Evolutionary conservation across 2,797 vertebrate genomes (phyloP), one percentile per base, ranked within the genome.

Genomic region (Tragelaphus oryx): DNA sequence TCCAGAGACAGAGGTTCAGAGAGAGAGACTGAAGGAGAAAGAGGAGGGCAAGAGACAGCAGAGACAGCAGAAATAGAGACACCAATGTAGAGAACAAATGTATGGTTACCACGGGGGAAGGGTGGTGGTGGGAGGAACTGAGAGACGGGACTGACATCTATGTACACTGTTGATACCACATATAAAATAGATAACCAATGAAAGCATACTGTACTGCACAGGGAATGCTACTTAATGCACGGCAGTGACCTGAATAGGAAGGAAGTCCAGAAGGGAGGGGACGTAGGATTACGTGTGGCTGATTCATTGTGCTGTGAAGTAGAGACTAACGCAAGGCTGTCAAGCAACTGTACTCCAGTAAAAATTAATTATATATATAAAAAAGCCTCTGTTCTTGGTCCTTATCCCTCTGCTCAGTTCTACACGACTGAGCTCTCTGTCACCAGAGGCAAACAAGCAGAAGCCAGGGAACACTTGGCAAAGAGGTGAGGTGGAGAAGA

Each of bases 341-440:
- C 10, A 41, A 74, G 68, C 68, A 44, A 44, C 11, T 68, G 65
- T 37, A 68, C 33, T 41, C 22, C 22, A 26, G 41, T 44, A 74
- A 41, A 71, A 74, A 74, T 44, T 41, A 24, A 12, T 41, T 26
- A 74, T 44, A 22, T 71, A 44, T 13, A 1, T 0, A 41, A 41
- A 41, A 4, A 4, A 9, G 48, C 26, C 81, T 75, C 44, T 0
- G 0, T 2, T 12, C 59, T n/a, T 2, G 17, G 24, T 20, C 37
- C 75, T 37, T 11, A 1, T 4, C 33, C 52, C 5, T 50, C 65
- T 50, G 59, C 88, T 62, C 46, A 0, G 0, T 44, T 76, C 79
- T 54, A 0, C 10, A 37, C 26, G 26, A 50, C 11, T 44, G 71
- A 89, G 92, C 30, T 41, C 28, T 60, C 83, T 7, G 46, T 82